A percentile compares a stretch with the other conserved stretches of the same genome.
Evolutionary conservation across 2,888 invertebrate genomes (phyloP).

Genomic region (Tetragnatha montana): DNA sequence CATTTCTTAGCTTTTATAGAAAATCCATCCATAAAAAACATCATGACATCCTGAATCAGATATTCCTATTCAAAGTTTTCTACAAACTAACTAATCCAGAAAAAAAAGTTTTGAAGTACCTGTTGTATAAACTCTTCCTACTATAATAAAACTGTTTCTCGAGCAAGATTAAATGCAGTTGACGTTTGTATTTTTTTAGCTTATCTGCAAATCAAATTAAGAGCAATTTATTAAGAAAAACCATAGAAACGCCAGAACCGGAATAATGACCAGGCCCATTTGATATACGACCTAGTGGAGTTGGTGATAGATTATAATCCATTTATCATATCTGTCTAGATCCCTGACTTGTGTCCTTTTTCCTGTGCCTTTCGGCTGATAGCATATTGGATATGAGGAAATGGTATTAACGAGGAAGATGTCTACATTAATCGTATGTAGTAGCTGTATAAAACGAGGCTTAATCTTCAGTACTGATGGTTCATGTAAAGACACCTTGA

Average conservation of each 20-base stretch:
- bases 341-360: not conserved
- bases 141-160: not conserved
- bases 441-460: too few relatives aligned
- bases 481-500: too few relatives aligned
- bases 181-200: not conserved
- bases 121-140: not conserved
- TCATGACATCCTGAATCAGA: too few relatives aligned
- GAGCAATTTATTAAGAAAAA: not conserved
- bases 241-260: not conserved
- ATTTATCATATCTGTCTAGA: constrained; percentile 13
- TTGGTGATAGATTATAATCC: constrained; percentile 22
- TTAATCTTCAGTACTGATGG: too few relatives aligned
- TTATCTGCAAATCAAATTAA: not conserved
- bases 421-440: too few relatives aligned
- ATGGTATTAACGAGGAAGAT: not conserved
- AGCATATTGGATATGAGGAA: not conserved
- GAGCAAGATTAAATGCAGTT: not conserved
- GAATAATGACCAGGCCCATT: constrained; percentile 12
- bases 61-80: too few relatives aligned
- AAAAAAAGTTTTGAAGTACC: too few relatives aligned
- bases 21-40: too few relatives aligned
- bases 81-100: too few relatives aligned
- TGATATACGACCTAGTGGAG: constrained; percentile 11
- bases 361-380: not conserved
- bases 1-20: too few relatives aligned